These are phyloP conservation scores for Sebastiscus tertius DNA, from an alignment of 2,797 vertebrate species.

Conservation along the genomic window DNA sequence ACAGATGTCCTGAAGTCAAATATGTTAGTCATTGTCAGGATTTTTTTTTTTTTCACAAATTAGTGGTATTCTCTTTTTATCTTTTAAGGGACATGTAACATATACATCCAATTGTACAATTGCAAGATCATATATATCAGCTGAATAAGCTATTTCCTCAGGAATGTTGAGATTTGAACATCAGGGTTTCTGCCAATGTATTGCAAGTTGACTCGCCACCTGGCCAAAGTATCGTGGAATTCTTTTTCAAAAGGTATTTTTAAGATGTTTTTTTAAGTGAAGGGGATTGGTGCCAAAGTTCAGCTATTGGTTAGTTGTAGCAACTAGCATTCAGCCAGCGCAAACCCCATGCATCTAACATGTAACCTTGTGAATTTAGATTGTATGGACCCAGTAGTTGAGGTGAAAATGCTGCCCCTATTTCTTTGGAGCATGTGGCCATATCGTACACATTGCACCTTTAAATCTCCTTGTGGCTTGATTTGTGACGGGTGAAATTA, in stretches of 20 bases:
- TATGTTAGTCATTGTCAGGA: too few species aligned
- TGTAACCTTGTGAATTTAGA: neutral
- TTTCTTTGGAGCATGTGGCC: neutral
- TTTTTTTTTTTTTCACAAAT: too few species aligned
- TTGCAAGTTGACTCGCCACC: neutral
- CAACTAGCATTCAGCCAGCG: neutral
- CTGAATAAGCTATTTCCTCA: too few species aligned
- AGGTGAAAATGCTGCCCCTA: neutral
- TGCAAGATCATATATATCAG: too few species aligned
- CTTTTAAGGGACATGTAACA: too few species aligned
- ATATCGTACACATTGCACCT: neutral
- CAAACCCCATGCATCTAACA: neutral
- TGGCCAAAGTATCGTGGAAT: neutral
- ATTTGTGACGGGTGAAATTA: neutral
- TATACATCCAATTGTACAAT: too few species aligned
- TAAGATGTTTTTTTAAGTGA: too few species aligned
- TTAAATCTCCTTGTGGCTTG: neutral
- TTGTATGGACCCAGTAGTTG: neutral
- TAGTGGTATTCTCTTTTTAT: too few species aligned
- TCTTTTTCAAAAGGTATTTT: neutral
- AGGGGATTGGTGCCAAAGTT: neutral
- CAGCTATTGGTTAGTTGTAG: neutral
- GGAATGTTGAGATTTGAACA: neutral
- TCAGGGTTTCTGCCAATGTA: neutral
- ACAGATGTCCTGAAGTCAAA: rapidly evolving